Conservation (phyloP, 2,113 vertebrate genomes). For the Clinocottus analis region DNA sequence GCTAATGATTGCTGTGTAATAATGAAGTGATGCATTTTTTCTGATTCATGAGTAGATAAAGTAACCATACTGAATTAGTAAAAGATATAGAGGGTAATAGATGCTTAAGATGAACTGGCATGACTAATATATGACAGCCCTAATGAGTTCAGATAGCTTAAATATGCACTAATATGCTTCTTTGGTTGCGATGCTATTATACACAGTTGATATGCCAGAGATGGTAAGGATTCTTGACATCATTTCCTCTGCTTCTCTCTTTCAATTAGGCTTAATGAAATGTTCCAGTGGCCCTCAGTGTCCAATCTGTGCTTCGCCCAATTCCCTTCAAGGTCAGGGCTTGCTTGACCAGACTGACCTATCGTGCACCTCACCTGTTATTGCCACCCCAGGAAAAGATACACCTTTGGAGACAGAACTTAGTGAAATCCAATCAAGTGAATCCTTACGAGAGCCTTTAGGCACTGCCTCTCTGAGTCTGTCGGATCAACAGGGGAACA, state of each 20-base stretch:
- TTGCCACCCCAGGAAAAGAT: slow-evolving; percentile 79
- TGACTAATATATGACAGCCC: slow-evolving; percentile 58
- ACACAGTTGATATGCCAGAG: slow-evolving; percentile 11
- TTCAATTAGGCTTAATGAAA: slow-evolving; percentile 87
- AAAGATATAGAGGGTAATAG: slow-evolving; percentile 64
- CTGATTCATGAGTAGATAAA: slow-evolving; percentile 63
- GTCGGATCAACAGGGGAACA: slow-evolving; percentile 90
- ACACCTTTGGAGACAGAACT: slow-evolving; percentile 61
- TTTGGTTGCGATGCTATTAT: slow-evolving; percentile 30
- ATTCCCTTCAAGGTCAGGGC: slow-evolving; percentile 78
- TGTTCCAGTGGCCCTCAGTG: slow-evolving; percentile 89
- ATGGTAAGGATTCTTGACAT: slow-evolving; percentile 13
- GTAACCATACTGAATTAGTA: slow-evolving; percentile 62
- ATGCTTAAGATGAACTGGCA: slow-evolving; percentile 42
- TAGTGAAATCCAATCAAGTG: slow-evolving; percentile 65
- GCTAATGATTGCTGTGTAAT: slow-evolving; percentile 65
- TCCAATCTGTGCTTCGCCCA: slow-evolving; percentile 84
- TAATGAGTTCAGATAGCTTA: slow-evolving; percentile 47
- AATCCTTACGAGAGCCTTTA: slow-evolving; percentile 75
- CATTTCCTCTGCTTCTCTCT: slow-evolving; percentile 36
- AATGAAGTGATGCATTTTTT: slow-evolving; percentile 67
- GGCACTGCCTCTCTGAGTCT: slow-evolving; percentile 87
- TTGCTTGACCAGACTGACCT: slow-evolving; percentile 83
- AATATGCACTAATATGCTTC: slow-evolving; percentile 45
- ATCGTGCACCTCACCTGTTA: slow-evolving; percentile 84